Base-by-base conservation (phyloP, 2,888 invertebrate genomes). In the Synanthedon formicaeformis region DNA sequence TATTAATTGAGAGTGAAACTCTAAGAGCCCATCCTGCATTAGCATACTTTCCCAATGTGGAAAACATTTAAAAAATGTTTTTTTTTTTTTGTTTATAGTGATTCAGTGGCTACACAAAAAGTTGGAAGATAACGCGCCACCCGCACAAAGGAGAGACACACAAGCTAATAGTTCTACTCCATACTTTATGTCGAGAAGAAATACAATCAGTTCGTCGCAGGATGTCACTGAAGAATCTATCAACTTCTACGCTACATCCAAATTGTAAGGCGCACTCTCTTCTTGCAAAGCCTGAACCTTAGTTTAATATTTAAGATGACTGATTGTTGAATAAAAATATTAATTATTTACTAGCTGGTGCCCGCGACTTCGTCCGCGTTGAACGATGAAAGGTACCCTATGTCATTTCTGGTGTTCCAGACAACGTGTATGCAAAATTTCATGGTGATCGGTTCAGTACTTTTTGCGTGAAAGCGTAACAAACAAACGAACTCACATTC, bases 91-190 rank as follows among this genome's bases (percentile, higher is more conserved):
- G 12, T 50, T 69, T 71, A 13, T 59, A 88, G 88, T 88, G 13
- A 88, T 88, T 50, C 88, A 88, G 65, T 88, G 88, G 88, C 70
- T 88, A 14, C 88, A 88, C 59, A 87, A 84, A 63, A 88, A 88
- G 60, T 58, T 88, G 60, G 88, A 88, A 56, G 75, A 74, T 4
- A 61, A 56, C 48, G 66, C 62, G 14, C 67, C 71, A 2, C 56
- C 59, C n/a, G 70, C 69, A 8, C 65, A 63, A 51, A 65, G 56
- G 53, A 76, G 63, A 56, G 58, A 57, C 40, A 69, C 60, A 41
- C 60, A 65, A 11, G 75, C 75, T 1, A 66, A 65, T 8, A 83
- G 79, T 57, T 86, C 86, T 0, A 84, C 85, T 0, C 85, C 86
- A 23, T 81, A 81, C 57, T 78, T 80, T 57, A 50, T 78, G 11